These are phyloP conservation scores for Meliscaeva auricollis DNA, from an alignment of 2,888 invertebrate species.

Conservation along the genomic window DNA sequence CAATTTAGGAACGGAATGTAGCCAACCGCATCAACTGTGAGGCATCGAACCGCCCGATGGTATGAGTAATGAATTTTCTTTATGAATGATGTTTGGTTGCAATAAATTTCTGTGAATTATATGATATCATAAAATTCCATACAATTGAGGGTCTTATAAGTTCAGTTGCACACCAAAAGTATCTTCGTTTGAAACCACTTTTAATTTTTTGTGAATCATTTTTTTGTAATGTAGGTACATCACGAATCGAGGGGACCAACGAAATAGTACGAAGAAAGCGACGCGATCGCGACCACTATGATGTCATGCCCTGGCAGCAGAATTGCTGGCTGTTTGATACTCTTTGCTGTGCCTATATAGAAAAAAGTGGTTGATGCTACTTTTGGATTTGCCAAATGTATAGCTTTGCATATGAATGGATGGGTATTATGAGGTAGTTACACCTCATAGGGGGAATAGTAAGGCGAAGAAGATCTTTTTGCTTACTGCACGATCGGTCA, in stretches of 20 bases:
- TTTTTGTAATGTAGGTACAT: not conserved
- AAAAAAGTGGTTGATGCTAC: slow-evolving; percentile 37
- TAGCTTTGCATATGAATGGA: not conserved
- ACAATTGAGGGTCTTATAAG: not conserved
- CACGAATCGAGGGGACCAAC: slow-evolving; percentile 16
- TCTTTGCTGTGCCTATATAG: not conserved
- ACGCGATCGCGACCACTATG: slow-evolving; percentile 60
- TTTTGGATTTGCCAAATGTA: slow-evolving; percentile 24
- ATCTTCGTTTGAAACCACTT: slow-evolving; percentile 34
- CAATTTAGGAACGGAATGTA: slow-evolving; percentile 76
- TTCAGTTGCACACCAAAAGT: slow-evolving; percentile 46
- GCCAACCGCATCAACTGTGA: slow-evolving; percentile 78
- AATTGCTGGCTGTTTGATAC: not conserved
- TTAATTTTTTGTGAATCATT: slow-evolving; percentile 20
- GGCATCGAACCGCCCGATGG: slow-evolving; percentile 75
- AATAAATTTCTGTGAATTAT: slow-evolving; percentile 62
- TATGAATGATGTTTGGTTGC: not conserved
- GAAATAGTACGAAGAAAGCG: slow-evolving; percentile 3
- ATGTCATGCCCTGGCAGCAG: slow-evolving; percentile 42
- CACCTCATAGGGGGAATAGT: no score
- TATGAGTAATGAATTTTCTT: not conserved
- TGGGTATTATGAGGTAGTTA: not conserved
- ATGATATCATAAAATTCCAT: slow-evolving; percentile 8
- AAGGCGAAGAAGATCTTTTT: no score
- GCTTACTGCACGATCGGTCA: no score